A percentile compares a stretch with the other conserved stretches of the same genome.
Evolutionary conservation across 2,888 invertebrate genomes (phyloP).

Genomic region (Caenorhabditis japonica): DNA sequence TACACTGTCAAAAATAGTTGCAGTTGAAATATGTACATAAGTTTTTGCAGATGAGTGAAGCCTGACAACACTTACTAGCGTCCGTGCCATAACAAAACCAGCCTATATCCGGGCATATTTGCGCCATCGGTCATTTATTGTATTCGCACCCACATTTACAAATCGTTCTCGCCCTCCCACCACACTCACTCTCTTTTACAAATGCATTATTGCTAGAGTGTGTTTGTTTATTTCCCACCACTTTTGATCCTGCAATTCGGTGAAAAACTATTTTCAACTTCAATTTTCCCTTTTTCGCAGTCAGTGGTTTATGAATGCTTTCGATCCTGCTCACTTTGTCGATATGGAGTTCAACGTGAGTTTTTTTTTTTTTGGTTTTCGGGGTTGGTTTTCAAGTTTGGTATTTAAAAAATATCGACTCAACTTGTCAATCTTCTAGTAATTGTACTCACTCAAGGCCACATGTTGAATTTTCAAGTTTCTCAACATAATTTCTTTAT

Average conservation of each 20-base stretch:
- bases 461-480: constrained; percentile 24
- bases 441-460: constrained; percentile 29
- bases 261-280: constrained; percentile 18
- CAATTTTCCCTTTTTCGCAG: constrained; percentile 4
- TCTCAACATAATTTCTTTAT: constrained; percentile 13
- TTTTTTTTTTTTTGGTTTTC: constrained; percentile 1
- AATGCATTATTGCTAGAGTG: constrained; percentile 47
- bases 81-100: constrained; percentile 37
- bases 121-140: constrained; percentile 41
- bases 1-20: too few relatives aligned
- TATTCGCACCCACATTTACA: constrained; percentile 53
- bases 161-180: constrained; percentile 38
- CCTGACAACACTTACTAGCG: too few relatives aligned
- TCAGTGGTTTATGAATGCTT: constrained; percentile 39
- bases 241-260: constrained; percentile 27
- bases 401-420: too few relatives aligned
- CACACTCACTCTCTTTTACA: constrained; percentile 13
- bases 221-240: constrained; percentile 46
- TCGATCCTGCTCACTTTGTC: constrained; percentile 41
- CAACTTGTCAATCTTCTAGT: neutral
- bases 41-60: too few relatives aligned
- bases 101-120: constrained; percentile 30
- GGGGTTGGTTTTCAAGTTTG: too few relatives aligned
- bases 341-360: constrained; percentile 50
- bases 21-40: too few relatives aligned